Conservation (phyloP, 1,140 invertebrate species). For the Aphelinus certus region DNA sequence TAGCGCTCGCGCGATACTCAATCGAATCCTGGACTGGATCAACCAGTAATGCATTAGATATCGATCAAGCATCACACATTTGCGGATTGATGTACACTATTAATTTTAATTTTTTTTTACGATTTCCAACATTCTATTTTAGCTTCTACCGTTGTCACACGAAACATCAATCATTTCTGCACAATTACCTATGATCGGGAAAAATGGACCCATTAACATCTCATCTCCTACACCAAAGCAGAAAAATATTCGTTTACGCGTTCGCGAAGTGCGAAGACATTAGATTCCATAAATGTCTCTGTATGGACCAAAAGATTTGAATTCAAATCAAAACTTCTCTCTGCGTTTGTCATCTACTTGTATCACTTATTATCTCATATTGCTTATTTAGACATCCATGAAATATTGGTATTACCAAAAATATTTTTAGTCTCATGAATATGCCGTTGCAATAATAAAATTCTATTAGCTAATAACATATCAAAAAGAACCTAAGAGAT, state of each 20-base stretch:
- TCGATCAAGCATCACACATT: constrained; percentile 51
- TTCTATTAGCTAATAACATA: too few relatives aligned
- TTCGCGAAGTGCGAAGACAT: neutral
- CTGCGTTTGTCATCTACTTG: too few relatives aligned
- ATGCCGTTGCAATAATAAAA: too few relatives aligned
- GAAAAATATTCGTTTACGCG: constrained; percentile 42
- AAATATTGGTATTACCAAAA: too few relatives aligned
- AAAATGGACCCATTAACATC: constrained; percentile 56
- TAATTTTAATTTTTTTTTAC: constrained; percentile 25
- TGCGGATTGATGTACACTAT: constrained; percentile 30
- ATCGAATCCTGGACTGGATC: constrained; percentile 58
- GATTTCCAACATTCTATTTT: neutral
- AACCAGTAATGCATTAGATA: constrained; percentile 55
- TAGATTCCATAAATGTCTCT: too few relatives aligned
- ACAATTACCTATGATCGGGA: constrained; percentile 41
- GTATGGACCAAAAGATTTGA: too few relatives aligned
- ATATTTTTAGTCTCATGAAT: too few relatives aligned
- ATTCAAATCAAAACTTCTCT: too few relatives aligned
- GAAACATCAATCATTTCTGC: constrained; percentile 1
- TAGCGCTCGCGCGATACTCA: constrained; percentile 45
- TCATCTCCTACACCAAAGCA: constrained; percentile 36
- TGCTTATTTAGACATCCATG: too few relatives aligned
- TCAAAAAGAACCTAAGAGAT: too few relatives aligned
- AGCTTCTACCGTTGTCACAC: neutral
- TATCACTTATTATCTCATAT: too few relatives aligned